Evolutionary conservation across 2,113 vertebrate species (phyloP), one percentile per base, ranked within the genome.

Genomic region (Acinonyx jubatus): DNA sequence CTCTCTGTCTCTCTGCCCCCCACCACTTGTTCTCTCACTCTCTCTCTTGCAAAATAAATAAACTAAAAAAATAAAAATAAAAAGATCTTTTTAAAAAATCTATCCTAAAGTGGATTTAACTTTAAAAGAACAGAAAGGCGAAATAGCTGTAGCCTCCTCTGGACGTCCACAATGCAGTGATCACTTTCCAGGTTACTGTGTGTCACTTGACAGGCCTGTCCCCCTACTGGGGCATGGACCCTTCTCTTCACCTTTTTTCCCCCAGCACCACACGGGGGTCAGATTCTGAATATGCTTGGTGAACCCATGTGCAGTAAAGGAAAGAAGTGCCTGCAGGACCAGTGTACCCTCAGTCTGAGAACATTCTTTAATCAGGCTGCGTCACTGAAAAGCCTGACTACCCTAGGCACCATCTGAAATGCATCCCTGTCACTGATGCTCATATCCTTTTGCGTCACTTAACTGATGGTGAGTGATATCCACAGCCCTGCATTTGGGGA

Each of bases 301-400:
- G 29, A 57, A 23, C 48, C 38, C 13, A 9, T 1, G 41, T 36
- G 23, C 23, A 19, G 7, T 1, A 16, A 80, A 71, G 41, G 31
- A 33, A 80, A 55, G 36, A 25, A 14, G 21, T 48, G 33, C 6
- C n/a, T 63, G 13, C n/a, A 21, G 5, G 76, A n/a, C 11, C 3
- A 36, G 7, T 2, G 45, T 45, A 45, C 9, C 25, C 6, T 7
- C 7, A 0, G 0, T 21, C 41, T 36, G 33, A 65, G 45, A 15
- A 7, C 3, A 3, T 5, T 36, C 68, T 19, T 33, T 45, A 38
- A 5, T 52, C n/a, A 29, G 19, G 15, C 7, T 36, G 19, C 14
- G 0, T 18, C 66, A 7, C 3, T 1, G 71, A 38, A 36, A 79
- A 61, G 78, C 4, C 18, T 55, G 5, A 5, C 29, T 5, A 12